Evolutionary conservation across 2,797 vertebrate species (phyloP).

Genomic region (Darevskia nairensis): DNA sequence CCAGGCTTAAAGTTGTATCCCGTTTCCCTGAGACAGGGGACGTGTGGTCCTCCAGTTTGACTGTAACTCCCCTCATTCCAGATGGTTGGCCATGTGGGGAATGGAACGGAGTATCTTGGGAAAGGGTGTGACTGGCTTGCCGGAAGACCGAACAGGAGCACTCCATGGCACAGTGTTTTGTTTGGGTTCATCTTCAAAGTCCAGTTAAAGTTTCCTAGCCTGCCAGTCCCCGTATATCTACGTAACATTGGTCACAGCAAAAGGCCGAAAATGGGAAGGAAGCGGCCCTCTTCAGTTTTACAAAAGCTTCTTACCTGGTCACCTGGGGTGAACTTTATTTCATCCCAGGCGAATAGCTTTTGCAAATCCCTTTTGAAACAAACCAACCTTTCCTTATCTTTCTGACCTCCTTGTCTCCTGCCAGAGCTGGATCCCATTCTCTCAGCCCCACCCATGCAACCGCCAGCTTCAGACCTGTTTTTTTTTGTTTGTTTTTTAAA

Average conservation of each 20-base stretch:
- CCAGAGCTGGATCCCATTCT: not conserved
- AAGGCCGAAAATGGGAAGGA: not conserved
- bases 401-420: not conserved
- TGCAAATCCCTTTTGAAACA: not conserved
- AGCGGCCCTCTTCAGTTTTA: not conserved
- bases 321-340: not conserved
- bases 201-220: not conserved
- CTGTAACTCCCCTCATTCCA: no score
- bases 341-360: not conserved
- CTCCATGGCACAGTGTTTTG: not conserved
- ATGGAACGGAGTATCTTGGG: not conserved
- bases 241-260: not conserved
- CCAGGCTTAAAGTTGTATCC: no score
- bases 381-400: not conserved
- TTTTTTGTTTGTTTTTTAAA: not conserved
- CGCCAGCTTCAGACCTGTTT: not conserved
- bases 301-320: not conserved
- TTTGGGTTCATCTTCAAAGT: no score
- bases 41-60: no score
- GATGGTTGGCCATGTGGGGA: no score
- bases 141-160: not conserved
- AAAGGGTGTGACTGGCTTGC: no score
- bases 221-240: not conserved
- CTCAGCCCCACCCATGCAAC: not conserved
- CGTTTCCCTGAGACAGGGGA: no score